phyloP scores from a whole-genome alignment of 2,888 invertebrate genomes.

The Scaptomyza flava region DNA sequence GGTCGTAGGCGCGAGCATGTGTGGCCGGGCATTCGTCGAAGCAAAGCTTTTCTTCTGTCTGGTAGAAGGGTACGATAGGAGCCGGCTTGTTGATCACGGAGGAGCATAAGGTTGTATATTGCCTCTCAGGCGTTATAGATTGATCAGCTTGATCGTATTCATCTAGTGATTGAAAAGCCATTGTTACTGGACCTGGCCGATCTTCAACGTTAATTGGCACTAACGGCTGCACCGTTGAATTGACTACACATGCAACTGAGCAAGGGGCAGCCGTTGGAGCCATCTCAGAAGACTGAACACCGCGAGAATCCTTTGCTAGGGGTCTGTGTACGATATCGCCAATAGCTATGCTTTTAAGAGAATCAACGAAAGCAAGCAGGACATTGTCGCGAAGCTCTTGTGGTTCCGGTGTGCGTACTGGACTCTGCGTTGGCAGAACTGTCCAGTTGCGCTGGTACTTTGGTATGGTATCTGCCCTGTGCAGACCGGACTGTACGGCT shows the following conservation, averaged over 20 bases:
- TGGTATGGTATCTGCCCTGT: slow-evolving; percentile 88
- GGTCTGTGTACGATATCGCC: slow-evolving; percentile 71
- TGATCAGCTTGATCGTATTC: slow-evolving; percentile 85
- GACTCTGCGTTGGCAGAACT: slow-evolving; percentile 86
- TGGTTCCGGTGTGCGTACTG: slow-evolving; percentile 86
- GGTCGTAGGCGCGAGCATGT: slow-evolving; percentile 87
- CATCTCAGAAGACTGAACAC: neutral
- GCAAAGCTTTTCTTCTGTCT: slow-evolving; percentile 88
- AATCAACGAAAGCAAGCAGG: slow-evolving; percentile 84
- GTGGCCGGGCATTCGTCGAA: slow-evolving; percentile 88
- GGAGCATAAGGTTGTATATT: slow-evolving; percentile 86
- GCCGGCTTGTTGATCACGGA: slow-evolving; percentile 89
- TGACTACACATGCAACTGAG: slow-evolving; percentile 35
- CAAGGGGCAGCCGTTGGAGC: slow-evolving; percentile 57
- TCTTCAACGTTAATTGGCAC: slow-evolving; percentile 84
- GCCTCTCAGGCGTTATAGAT: slow-evolving; percentile 84
- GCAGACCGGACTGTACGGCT: slow-evolving; percentile 86
- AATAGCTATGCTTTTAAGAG: slow-evolving; percentile 61
- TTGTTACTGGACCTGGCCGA: slow-evolving; percentile 86
- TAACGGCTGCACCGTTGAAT: slow-evolving; percentile 53
- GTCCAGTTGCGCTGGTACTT: slow-evolving; percentile 88
- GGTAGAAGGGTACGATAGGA: slow-evolving; percentile 91
- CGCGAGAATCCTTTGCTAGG: slow-evolving; percentile 58
- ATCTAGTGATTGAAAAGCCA: slow-evolving; percentile 88
- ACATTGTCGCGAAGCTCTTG: slow-evolving; percentile 85